These are phyloP conservation scores for Oligia latruncula DNA, from an alignment of 2,888 invertebrate species.

Conservation along the genomic window DNA sequence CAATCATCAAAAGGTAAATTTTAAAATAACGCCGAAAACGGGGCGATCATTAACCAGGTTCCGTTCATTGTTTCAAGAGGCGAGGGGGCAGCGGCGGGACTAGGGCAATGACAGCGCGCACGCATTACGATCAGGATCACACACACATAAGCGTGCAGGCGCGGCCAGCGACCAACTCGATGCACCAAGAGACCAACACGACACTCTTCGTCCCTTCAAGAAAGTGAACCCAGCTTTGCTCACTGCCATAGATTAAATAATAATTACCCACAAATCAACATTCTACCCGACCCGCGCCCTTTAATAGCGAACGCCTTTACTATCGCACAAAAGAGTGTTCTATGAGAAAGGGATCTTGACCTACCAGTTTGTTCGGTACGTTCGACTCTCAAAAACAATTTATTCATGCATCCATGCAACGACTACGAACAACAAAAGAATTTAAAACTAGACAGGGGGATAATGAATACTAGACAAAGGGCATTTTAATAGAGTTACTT, in stretches of 20 bases:
- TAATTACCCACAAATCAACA: constrained; percentile 76
- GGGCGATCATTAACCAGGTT: constrained; percentile 78
- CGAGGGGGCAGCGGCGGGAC: constrained; percentile 73
- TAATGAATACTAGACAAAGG: constrained; percentile 89
- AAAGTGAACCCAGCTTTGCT: constrained; percentile 56
- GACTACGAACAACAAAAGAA: constrained; percentile 87
- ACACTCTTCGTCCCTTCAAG: constrained; percentile 55
- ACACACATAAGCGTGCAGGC: constrained; percentile 66
- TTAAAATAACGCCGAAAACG: constrained; percentile 58
- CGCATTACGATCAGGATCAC: constrained; percentile 81
- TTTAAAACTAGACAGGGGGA: constrained; percentile 89
- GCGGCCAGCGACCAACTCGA: constrained; percentile 66
- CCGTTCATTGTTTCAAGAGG: constrained; percentile 83
- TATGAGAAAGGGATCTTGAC: constrained; percentile 90
- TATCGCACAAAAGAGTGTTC: constrained; percentile 87
- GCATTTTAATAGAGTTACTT: constrained; percentile 88
- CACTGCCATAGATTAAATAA: constrained; percentile 76
- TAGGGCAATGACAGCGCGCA: constrained; percentile 84
- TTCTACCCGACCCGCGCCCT: constrained; percentile 85
- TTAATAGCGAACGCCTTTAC: constrained; percentile 87
- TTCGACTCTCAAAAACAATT: constrained; percentile 88
- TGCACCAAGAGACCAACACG: constrained; percentile 24
- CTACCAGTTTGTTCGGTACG: constrained; percentile 88
- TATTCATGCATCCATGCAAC: constrained; percentile 89
- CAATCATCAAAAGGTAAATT: constrained; percentile 63